Evolutionary conservation across 2,797 vertebrate species (phyloP), one percentile per base, ranked within the genome.

Genomic region (Sphaeramia orbicularis): DNA sequence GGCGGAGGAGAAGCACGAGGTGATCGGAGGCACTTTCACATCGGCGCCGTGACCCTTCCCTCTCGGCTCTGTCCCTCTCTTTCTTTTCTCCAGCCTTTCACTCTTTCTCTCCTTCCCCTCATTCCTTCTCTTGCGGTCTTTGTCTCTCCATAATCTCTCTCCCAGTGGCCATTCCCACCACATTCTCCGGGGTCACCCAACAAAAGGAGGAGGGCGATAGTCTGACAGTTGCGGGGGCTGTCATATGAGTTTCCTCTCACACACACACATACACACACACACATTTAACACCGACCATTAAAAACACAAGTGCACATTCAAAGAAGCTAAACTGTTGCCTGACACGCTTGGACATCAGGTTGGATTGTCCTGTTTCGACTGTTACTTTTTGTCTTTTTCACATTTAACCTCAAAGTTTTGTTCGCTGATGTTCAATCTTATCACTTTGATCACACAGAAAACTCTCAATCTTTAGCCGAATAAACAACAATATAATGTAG

Each of bases 1-100:
- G 90, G 90, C 48, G 76, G 82, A 83, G 83, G 87, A 90, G 80
- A 91, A 81, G 88, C 87, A 91, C 89, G 90, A 91, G 88, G 89
- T 92, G 88, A 90, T 89, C 71, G 53, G 82, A 85, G 88, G 84
- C 86, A 92, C 86, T 86, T 90, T 89, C 87, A 85, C 89, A 88
- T 90, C 88, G 78, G 82, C 84, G 89, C 81, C 68, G 65, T 92
- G 88, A 87, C 86, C 86, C 58, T 77, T 38, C 66, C 74, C 71
- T 69, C 53, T 74, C 60, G 11, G 11, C 7, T 66, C 59, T 43
- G 30, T 55, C 49, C 18, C 50, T 72, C 38, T 78, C 63, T 73
- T 62, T 83, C 73, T 80, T 73, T 74, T 64, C 65, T 76, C 78
- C 62, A 38, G 71, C 65, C 77, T 83, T 74, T 88, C 79, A 64